Evolutionary conservation across 1,140 invertebrate species (phyloP), one percentile per base, ranked within the genome.

Genomic region (Microplitis mediator): DNA sequence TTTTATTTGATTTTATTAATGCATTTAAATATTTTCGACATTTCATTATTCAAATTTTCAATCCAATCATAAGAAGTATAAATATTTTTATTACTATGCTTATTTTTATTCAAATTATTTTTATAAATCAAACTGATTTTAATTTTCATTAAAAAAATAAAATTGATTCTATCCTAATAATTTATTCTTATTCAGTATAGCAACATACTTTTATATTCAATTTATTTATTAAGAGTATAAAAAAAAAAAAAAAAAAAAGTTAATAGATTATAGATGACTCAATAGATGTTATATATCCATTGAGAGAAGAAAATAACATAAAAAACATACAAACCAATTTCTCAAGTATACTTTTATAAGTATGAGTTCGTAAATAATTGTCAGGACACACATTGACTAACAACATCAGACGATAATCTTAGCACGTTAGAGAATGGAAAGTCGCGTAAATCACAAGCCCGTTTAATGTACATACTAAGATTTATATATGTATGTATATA

Each of bases 401-500:
- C 72, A 58, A 56, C 64, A 69, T 71, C 69, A 70, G 50, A 54
- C 61, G 32, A 58, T 60, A 54, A 74, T 74, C 72, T 74, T 67
- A 16, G 52, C 62, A 74, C 66, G 72, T 74, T 69, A 74, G 68
- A 74, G 63, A 74, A 71, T 71, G 61, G 73, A 74, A 74, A 74
- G 73, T 74, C 51, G 34, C 73, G 69, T 74, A 74, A 74, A 74
- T 74, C 73, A 74, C 68, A 61, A 64, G 62, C 3, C 31, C 62
- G 58, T 65, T 67, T 35, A 56, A 67, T 72, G 36, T 32, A 36
- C 14, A 14, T 34, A 36, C 16, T 23, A 51, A 13, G 3, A 45
- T 65, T 5, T n/a, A 16, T 9, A 45, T 45, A 45, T 9, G 8
- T 6, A 39, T 39, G 8, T 11, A 45, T 9, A 45, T 6, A 45